Evolutionary conservation across 2,888 invertebrate genomes (phyloP), one percentile per base, ranked within the genome.

Genomic region (Scaptomyza reducta): DNA sequence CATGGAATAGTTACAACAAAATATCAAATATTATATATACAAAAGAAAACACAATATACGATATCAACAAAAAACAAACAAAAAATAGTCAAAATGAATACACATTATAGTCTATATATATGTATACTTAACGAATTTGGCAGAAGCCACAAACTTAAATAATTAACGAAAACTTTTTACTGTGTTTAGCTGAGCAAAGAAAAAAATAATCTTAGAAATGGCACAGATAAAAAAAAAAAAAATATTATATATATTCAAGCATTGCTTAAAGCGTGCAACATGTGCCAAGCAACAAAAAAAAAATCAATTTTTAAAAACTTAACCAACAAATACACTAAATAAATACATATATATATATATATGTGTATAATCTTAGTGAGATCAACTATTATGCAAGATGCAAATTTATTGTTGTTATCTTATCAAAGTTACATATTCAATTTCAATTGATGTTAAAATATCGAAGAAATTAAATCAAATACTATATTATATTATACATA

Each of bases 281-380:
- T 78, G 79, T 75, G 79, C 75, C 74, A 74, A 74, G 78, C 45
- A 63, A 68, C 33, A 54, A 59, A 14, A 45, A 40, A 29, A 46
- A 62, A 59, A 44, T 29, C 25, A 70, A 56, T 45, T 57, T 53
- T 56, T 47, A 47, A 45, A 45, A 49, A 22, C 11, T 18, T 41
- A 25, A 46, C 33, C 25, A 42, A 33, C 13, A 29, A 38, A 45
- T 31, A 27, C 22, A 46, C 10, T 33, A 27, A 25, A 22, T 13
- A 51, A n/a, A 49, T 38, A 27, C 10, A 44, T 27, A 16, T 14
- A 38, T 9, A 4, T 16, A 50, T 40, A 69, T 55, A 46, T 16
- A 29, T 31, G 9, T 14, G n/a, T 35, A 35, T 22, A 22, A 4
- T 0, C 22, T 22, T 22, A 22, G 22, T 22, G 22, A 22, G 4